Evolutionary conservation across 1,140 invertebrate genomes (phyloP), one percentile per base, ranked within the genome.

Genomic region (Drosophila burlai): DNA sequence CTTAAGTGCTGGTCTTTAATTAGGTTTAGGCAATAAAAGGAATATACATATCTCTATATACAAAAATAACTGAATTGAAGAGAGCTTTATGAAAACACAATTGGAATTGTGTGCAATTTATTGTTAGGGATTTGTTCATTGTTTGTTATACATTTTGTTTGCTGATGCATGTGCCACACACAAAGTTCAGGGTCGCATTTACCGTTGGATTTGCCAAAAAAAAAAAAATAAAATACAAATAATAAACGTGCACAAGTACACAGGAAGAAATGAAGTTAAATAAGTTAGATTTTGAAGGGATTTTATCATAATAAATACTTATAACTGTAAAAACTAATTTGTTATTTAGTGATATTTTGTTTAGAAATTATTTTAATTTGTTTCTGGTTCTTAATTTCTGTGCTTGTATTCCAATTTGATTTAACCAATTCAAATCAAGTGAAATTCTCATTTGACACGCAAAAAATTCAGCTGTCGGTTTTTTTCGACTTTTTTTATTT

Each of bases 181-280:
- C 61, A 83, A 83, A 76, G 81, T 83, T 83, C 81, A 83, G 54
- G 76, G 81, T 80, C 80, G 69, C n/a, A 59, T 62, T 68, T 78
- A 78, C 76, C 64, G 75, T 68, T 77, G 55, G 57, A 49, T 61
- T 50, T 78, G 61, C 76, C 69, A 73, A 78, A 78, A 78, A 76
- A 69, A 31, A 62, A 29, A 29, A 29, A 5, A 29, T 0, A 67
- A 55, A 62, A 24, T 31, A 49, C 24, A 13, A 40, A 60, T 60
- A 50, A 52, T 49, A 21, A 38, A 38, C 65, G 18, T 40, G 26
- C 68, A 67, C 65, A 72, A 66, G 38, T 71, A 68, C 49, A 71
- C 67, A 13, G 49, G 0, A 5, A 49, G n/a, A 66, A 34, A 40
- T 15, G 15, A 1, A 1, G 3, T 16, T 16, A 7, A 38, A 57